A percentile compares a stretch with the other conserved stretches of the same genome.
phyloP scores from a whole-genome alignment of 2,888 invertebrate genomes.

The Pycnomerus fuliginosus region DNA sequence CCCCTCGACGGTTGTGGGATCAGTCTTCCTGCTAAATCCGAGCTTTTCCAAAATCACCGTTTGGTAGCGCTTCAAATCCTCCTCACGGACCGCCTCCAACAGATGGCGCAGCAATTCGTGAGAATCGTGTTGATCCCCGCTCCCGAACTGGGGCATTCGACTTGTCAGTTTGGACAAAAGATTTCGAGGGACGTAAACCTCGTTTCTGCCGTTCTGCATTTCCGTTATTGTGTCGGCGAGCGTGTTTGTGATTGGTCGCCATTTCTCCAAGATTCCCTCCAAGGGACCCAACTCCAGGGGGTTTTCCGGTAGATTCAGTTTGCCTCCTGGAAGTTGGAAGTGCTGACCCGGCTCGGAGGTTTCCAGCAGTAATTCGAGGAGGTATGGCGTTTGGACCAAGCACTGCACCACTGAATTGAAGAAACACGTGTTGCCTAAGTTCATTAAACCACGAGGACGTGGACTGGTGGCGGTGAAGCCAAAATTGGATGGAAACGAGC shows the following conservation, averaged over 20 bases:
- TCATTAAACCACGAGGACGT: conserved; percentile 76
- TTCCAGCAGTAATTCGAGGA: conserved; percentile 67
- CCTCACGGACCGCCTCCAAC: conserved; percentile 80
- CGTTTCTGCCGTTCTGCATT: conserved; percentile 64
- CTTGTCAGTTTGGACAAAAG: conserved; percentile 64
- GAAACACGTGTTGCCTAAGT: conserved; percentile 96
- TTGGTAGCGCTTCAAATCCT: conserved; percentile 78
- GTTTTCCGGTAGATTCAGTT: conserved; percentile 55
- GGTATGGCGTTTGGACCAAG: conserved; percentile 81
- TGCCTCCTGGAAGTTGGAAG: conserved; percentile 73
- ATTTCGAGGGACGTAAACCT: conserved; percentile 65
- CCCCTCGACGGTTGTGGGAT: conserved; percentile 75
- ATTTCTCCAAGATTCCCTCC: conserved; percentile 61
- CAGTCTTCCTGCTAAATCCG: conserved; percentile 65
- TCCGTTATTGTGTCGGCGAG: conserved; percentile 70
- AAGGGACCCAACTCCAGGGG: conserved; percentile 34
- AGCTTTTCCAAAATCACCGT: conserved; percentile 75
- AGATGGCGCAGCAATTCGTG: conserved; percentile 91
- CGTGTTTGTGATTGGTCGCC: conserved; percentile 67
- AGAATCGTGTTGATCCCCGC: conserved; percentile 94
- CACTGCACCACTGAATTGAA: conserved; percentile 97
- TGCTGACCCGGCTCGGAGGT: conserved; percentile 67
- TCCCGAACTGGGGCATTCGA: conserved; percentile 82
- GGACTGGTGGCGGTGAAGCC: conserved; percentile 39
- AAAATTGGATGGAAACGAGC: not conserved